These are phyloP conservation scores for Passer domesticus DNA, from an alignment of 2,113 vertebrate genomes.

Conservation along the genomic window DNA sequence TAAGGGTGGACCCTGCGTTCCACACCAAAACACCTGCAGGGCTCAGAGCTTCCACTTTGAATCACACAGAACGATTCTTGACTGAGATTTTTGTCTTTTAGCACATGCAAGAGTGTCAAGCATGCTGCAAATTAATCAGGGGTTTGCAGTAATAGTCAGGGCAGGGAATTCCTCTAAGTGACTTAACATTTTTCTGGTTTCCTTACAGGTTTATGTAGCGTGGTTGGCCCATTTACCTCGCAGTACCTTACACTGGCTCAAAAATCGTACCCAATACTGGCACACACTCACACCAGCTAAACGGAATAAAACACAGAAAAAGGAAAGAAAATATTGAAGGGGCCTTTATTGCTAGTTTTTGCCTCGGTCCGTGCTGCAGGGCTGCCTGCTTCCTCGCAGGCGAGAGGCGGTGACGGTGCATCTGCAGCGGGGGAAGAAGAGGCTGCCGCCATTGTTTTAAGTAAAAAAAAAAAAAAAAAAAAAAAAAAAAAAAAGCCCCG, in stretches of 20 bases:
- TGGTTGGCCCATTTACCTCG: conserved; percentile 14
- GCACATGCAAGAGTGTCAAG: neutral
- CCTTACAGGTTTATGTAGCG: neutral
- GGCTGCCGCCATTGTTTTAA: conserved; percentile 21
- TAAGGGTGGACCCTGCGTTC: neutral
- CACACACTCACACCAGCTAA: neutral
- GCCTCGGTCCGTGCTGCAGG: neutral
- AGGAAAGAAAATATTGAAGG: neutral
- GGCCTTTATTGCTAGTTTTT: neutral
- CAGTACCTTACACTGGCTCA: neutral
- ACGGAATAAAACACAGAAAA: neutral
- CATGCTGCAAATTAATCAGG: neutral
- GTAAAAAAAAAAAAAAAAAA: no score
- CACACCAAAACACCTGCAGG: neutral
- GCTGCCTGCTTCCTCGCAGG: neutral
- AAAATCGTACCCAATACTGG: neutral
- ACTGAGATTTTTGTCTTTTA: neutral
- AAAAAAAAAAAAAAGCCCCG: neutral
- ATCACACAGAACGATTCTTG: neutral
- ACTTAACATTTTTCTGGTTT: neutral
- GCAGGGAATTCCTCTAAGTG: neutral
- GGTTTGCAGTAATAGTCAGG: neutral
- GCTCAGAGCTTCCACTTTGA: neutral
- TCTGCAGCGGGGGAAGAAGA: neutral
- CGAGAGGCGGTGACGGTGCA: neutral